phyloP scores from a whole-genome alignment of 2,888 invertebrate species.

The Hemistola chrysoprasaria region DNA sequence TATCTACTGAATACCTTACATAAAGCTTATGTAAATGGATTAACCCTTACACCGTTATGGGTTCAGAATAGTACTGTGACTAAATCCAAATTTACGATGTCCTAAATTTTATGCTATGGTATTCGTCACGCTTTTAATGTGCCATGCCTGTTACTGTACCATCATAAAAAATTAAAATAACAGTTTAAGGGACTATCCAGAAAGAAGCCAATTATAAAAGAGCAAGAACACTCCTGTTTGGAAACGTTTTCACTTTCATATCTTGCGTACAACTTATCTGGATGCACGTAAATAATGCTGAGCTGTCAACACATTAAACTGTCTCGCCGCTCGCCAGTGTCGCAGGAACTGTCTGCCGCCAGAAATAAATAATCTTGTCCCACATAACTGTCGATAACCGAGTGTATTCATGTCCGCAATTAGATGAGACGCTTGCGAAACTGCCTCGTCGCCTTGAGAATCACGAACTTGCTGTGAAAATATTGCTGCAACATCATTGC shows the following conservation, averaged over 20 bases:
- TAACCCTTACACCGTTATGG: conserved; percentile 6
- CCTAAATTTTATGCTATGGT: neutral
- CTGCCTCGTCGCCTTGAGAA: conserved; percentile 34
- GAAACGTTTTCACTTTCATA: conserved; percentile 3
- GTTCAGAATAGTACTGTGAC: conserved; percentile 2
- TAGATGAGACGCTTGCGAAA: conserved; percentile 41
- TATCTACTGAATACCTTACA: too few species aligned
- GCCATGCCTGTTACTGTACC: neutral
- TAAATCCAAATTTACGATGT: conserved; percentile 5
- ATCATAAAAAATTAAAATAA: too few species aligned
- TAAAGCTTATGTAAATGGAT: conserved; percentile 14
- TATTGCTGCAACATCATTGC: conserved; percentile 6
- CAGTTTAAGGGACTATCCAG: too few species aligned
- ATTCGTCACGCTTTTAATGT: neutral
- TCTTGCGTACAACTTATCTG: conserved; percentile 6
- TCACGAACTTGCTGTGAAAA: conserved; percentile 16
- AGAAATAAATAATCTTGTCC: conserved; percentile 65
- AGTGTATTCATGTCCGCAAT: conserved; percentile 46
- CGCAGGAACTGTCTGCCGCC: conserved; percentile 50
- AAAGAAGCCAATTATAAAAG: too few species aligned
- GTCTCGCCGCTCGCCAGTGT: conserved; percentile 36
- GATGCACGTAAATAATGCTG: conserved; percentile 20
- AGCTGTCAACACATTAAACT: conserved; percentile 41
- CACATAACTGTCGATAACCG: conserved; percentile 58
- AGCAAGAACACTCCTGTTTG: too few species aligned